Conservation (phyloP, 2,113 vertebrate species). For the Canis aureus region DNA sequence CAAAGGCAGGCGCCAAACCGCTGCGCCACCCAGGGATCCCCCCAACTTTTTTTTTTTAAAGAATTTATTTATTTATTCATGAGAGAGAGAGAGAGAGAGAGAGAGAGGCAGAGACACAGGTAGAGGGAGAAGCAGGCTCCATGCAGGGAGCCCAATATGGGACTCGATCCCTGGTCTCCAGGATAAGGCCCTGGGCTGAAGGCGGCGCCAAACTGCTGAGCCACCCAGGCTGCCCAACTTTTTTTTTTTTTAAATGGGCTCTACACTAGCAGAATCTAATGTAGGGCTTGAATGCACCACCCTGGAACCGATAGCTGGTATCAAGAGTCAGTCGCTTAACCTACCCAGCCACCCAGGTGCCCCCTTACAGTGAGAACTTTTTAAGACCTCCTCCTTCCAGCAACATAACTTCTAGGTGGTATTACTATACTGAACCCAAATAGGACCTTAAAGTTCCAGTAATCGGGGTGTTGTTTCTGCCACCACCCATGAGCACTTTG, state of each 20-base stretch:
- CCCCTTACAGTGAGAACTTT: neutral
- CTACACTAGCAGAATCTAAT: neutral
- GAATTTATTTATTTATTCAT: too few species aligned
- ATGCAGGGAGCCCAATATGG: too few species aligned
- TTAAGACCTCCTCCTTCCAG: neutral
- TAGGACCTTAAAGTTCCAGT: neutral
- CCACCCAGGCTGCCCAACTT: neutral
- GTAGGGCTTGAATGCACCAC: neutral
- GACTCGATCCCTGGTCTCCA: too few species aligned
- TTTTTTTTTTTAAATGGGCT: neutral
- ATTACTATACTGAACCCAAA: constrained; percentile 39
- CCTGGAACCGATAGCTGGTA: neutral
- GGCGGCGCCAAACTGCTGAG: neutral
- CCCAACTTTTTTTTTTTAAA: neutral
- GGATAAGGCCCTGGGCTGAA: too few species aligned
- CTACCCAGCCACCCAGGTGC: neutral
- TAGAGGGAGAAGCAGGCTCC: too few species aligned
- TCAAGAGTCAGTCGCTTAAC: neutral
- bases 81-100: too few species aligned
- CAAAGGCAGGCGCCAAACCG: too few species aligned
- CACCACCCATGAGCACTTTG: neutral
- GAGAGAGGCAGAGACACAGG: too few species aligned
- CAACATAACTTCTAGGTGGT: neutral
- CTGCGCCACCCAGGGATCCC: neutral
- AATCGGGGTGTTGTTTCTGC: constrained; percentile 30